phyloP scores from a whole-genome alignment of 2,888 invertebrate species.

The Drosophila acutilabella region DNA sequence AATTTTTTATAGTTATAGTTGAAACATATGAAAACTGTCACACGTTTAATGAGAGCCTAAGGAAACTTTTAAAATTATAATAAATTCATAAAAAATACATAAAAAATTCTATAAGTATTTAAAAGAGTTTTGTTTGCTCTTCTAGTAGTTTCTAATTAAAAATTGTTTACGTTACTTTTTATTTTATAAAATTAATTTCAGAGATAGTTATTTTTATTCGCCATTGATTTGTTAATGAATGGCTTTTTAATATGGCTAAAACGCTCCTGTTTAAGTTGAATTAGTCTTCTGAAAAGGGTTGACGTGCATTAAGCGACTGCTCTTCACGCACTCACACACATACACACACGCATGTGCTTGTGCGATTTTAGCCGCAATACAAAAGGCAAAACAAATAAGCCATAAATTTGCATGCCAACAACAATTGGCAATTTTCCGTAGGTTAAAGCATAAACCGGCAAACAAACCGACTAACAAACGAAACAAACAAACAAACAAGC shows the following conservation, averaged over 20 bases:
- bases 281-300: slow-evolving; percentile 69
- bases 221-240: background rate
- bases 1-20: too few species aligned
- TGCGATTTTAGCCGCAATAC: slow-evolving; percentile 34
- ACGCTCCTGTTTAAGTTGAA: slow-evolving; percentile 51
- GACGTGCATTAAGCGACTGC: slow-evolving; percentile 58
- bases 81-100: too few species aligned
- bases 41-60: too few species aligned
- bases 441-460: slow-evolving; percentile 61
- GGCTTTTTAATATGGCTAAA: slow-evolving; percentile 4
- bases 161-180: background rate
- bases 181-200: background rate
- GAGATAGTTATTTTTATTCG: too few species aligned
- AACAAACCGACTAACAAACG: slow-evolving; percentile 60
- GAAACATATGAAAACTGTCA: too few species aligned
- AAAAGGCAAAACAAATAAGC: slow-evolving; percentile 69
- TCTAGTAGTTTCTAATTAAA: too few species aligned
- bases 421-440: slow-evolving; percentile 77
- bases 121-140: too few species aligned
- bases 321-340: slow-evolving; percentile 25
- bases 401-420: slow-evolving; percentile 82
- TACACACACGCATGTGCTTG: slow-evolving; percentile 16
- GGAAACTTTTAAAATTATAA: too few species aligned
- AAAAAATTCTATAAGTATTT: too few species aligned
- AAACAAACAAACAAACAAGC: slow-evolving; percentile 48